Conservation (phyloP, 2,888 invertebrate species). For the Diogma glabrata region DNA sequence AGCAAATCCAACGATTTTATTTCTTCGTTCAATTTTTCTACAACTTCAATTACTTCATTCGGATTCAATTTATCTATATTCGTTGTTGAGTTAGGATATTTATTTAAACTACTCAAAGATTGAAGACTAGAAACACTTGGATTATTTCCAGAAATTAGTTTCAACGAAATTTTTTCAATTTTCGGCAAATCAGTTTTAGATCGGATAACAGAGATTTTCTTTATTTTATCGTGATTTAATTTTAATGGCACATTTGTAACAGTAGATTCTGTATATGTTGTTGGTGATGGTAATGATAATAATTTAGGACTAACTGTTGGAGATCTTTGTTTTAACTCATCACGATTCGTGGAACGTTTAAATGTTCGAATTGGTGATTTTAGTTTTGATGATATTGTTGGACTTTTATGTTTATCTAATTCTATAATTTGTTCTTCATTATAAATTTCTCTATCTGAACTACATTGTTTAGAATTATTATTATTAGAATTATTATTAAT, state of each 20-base stretch:
- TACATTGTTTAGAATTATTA: slow-evolving; percentile 2
- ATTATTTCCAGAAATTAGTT: slow-evolving; percentile 21
- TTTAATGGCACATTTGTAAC: not conserved
- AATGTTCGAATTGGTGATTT: too few species aligned
- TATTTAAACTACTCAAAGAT: not conserved
- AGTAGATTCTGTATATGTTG: not conserved
- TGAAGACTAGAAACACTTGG: slow-evolving; percentile 1
- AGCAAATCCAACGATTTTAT: too few species aligned
- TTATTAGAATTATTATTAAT: slow-evolving; percentile 5
- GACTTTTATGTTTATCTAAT: not conserved
- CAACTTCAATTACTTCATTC: too few species aligned
- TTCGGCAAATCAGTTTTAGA: slow-evolving; percentile 33
- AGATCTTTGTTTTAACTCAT: not conserved
- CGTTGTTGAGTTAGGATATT: too few species aligned
- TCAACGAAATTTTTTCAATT: slow-evolving; percentile 33
- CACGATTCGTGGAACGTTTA: too few species aligned
- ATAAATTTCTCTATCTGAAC: too few species aligned
- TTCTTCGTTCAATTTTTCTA: too few species aligned
- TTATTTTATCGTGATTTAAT: slow-evolving; percentile 3
- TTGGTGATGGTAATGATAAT: not conserved
- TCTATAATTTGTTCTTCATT: too few species aligned
- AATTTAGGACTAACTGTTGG: too few species aligned
- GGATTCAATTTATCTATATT: too few species aligned
- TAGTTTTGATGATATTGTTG: not conserved
- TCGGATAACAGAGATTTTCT: slow-evolving; percentile 17